Conservation (phyloP, 1,140 invertebrate genomes). For the Chelonus insularis region DNA sequence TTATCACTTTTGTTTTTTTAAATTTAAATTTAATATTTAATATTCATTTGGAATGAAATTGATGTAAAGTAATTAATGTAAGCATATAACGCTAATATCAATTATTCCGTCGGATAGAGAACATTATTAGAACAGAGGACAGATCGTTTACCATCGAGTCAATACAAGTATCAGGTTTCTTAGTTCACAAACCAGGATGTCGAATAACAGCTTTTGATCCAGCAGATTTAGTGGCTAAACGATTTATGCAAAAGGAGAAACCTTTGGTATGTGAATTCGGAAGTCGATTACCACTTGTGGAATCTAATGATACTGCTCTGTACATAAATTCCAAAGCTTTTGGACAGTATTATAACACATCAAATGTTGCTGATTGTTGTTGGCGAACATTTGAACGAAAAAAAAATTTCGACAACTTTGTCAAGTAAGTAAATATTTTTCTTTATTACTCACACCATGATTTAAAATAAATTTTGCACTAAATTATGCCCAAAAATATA, state of each 20-base stretch:
- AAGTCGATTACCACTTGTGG: conserved; percentile 62
- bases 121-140: background rate
- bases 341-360: conserved; percentile 60
- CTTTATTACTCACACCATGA: no score
- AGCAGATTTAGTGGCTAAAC: conserved; percentile 64
- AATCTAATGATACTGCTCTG: conserved; percentile 68
- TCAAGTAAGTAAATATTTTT: conserved; percentile 45
- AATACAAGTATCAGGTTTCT: conserved; percentile 45
- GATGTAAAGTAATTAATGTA: no score
- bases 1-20: no score
- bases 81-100: no score
- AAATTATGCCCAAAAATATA: no score
- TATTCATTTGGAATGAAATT: no score
- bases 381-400: conserved; percentile 66
- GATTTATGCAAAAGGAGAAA: conserved; percentile 53
- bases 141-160: background rate
- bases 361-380: conserved; percentile 63
- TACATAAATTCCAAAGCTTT: conserved; percentile 56
- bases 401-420: conserved; percentile 49
- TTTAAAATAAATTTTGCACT: no score
- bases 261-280: conserved; percentile 56
- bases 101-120: background rate
- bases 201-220: conserved; percentile 77
- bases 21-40: no score
- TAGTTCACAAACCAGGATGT: conserved; percentile 76